Evolutionary conservation across 2,797 vertebrate species (phyloP), one percentile per base, ranked within the genome.

Genomic region (Stomatorhinus walkeri): DNA sequence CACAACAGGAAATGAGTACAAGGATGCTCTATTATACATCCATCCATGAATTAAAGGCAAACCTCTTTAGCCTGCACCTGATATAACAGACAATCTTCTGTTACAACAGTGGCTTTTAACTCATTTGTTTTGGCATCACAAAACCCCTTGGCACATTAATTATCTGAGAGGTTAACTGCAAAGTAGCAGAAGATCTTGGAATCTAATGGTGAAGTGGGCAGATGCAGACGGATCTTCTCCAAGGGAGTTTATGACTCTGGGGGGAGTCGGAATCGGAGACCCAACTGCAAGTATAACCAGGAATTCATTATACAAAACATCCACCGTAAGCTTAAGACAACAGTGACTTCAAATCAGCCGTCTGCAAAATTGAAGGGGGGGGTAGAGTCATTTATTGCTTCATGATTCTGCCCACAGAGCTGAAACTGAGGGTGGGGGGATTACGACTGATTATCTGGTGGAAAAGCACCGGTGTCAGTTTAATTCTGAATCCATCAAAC

Each of bases 401-500:
- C 16, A 43, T 79, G 72, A 40, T 79, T 40, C 72, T n/a, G 40
- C 72, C 36, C 36, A 79, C 72, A 40, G 14, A 36, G 36, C 72
- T 79, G 16, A 79, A 40, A 19, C 6, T 6, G 72, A 22, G 2
- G 61, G 10, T 12, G 61, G 28, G 61, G 32, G 49, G 16, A 43
- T 43, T 51, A 16, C 28, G 5, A 32, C 85, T 40, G 52, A 61
- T 59, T 54, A n/a, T 61, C 86, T 48, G n/a, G 52, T 28, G 28
- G 32, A 87, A 64, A 32, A 64, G 9, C 32, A 24, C 40, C 19
- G 7, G 51, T 59, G 51, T 87, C 46, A 61, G 52, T 43, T 59
- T 87, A 87, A 87, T 87, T 61, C 86, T 46, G 56, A 40, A 87
- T 87, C 59, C 54, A 87, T 87, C 54, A 40, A 12, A 79, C 36